Base-by-base conservation (phyloP, 1,140 invertebrate species). In the Drosophila funebris region DNA sequence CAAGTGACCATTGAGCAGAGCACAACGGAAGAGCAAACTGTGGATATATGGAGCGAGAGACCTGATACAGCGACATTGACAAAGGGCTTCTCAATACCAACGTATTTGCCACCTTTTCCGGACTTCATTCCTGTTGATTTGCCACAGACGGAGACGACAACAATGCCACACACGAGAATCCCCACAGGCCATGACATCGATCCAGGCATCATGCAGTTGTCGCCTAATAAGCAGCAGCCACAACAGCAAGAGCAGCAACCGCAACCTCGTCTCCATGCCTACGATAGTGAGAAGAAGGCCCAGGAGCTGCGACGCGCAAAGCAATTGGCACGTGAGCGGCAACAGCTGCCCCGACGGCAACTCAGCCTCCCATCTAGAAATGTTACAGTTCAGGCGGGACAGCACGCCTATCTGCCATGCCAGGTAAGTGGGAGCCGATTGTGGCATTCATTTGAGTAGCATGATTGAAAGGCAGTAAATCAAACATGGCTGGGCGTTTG, bases 401-500 rank as follows among this genome's bases (percentile, higher is more conserved):
- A 96, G 11, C 95, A 96, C 92, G 96, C 96, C 74, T 97, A 96
- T 92, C 93, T 97, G 69, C 96, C 96, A 18, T 97, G 96, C 93
- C 96, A 95, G 93, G 95, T 96, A 74, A 93, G 92, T 80, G 13
- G 4, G 11, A n/a, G 16, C 13, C 1, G 2, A n/a, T 33, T 36
- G 33, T 13, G 33, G 11, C 33, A 36, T 36, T 36, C 33, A 36
- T 9, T 36, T 66, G 50, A 67, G 53, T 60, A 61, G 53, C 60
- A 22, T 78, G 76, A 77, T 85, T 87, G 69, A 74, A 74, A 63
- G 63, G 50, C 44, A 64, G 24, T 37, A 61, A 54, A 31, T 29
- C 37, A 54, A 39, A 52, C 14, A 18, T 13, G 8, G 11, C 11
- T 41, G n/a, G 31, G 57, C 14, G 14, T 14, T 41, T 54, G 41